A percentile compares a stretch with the other conserved stretches of the same genome.
Conservation (phyloP, 2,888 invertebrate species). For the Xanthorhoe designata region DNA sequence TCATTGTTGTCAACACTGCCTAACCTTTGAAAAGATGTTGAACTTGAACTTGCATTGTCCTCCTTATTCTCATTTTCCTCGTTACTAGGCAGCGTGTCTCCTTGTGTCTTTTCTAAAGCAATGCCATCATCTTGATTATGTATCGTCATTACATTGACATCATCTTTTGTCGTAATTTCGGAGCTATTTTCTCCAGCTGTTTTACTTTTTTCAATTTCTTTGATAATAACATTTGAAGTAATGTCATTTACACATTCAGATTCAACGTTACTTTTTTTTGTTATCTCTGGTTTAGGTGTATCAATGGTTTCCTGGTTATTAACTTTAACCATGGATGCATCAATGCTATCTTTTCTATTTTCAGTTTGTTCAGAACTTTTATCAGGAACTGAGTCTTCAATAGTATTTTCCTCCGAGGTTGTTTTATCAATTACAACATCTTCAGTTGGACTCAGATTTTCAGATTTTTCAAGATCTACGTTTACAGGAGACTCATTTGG, state of each 20-base stretch:
- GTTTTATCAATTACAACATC: background rate
- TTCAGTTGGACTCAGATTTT: background rate
- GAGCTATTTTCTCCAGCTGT: background rate
- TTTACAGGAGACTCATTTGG: background rate
- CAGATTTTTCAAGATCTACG: conserved; percentile 1
- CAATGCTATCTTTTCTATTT: background rate
- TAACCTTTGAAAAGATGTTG: conserved; percentile 20
- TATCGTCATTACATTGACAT: background rate
- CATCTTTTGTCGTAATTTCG: background rate
- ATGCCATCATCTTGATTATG: background rate
- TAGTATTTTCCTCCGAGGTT: background rate
- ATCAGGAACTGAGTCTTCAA: background rate
- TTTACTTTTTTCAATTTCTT: conserved; percentile 1
- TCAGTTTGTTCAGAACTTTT: conserved; percentile 4
- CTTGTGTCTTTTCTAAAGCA: background rate
- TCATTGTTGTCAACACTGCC: conserved; percentile 41
- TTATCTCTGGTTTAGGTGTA: conserved; percentile 1
- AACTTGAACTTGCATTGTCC: conserved; percentile 23
- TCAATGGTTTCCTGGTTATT: background rate
- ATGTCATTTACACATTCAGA: background rate
- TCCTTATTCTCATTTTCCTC: conserved; percentile 12
- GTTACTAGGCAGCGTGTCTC: background rate
- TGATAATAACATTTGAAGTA: background rate
- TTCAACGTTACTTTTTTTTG: background rate
- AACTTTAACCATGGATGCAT: background rate